Evolutionary conservation across 1,140 invertebrate genomes (phyloP).

Genomic region (Coptotermes formosanus): DNA sequence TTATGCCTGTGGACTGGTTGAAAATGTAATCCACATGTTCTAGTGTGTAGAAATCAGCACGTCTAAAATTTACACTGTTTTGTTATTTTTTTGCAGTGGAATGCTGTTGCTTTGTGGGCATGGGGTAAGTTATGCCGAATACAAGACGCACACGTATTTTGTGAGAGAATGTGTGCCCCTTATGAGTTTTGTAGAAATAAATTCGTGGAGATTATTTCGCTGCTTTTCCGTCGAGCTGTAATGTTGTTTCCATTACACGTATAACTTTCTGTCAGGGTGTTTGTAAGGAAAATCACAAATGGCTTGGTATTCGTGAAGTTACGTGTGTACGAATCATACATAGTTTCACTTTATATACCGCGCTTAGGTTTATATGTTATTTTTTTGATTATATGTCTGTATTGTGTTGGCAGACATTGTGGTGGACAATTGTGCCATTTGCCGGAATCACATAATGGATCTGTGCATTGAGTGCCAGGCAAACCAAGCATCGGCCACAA

Average conservation of each 20-base stretch:
- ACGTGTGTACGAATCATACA: no score
- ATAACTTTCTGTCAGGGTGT: no score
- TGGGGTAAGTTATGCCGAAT: slow-evolving; percentile 72
- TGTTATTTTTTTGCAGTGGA: slow-evolving; percentile 71
- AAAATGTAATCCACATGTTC: no score
- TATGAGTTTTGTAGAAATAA: no score
- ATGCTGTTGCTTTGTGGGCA: slow-evolving; percentile 96
- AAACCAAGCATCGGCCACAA: slow-evolving; percentile 96
- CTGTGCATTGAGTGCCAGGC: slow-evolving; percentile 99
- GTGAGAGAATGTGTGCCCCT: no score
- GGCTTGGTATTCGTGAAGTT: no score
- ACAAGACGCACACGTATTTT: not conserved
- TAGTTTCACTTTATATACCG: no score
- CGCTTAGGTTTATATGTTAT: slow-evolving; percentile 32
- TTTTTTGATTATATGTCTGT: slow-evolving; percentile 9
- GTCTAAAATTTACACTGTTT: not conserved
- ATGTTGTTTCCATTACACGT: no score
- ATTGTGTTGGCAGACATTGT: slow-evolving; percentile 81
- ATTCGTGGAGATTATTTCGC: not conserved
- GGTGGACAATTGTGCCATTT: slow-evolving; percentile 99
- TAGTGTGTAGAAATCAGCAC: no score
- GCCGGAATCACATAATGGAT: slow-evolving; percentile 99
- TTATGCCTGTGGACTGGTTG: not conserved
- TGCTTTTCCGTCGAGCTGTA: no score
- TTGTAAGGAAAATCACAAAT: no score